These are phyloP conservation scores for Episyrphus balteatus DNA, from an alignment of 1,140 invertebrate genomes.

Conservation along the genomic window DNA sequence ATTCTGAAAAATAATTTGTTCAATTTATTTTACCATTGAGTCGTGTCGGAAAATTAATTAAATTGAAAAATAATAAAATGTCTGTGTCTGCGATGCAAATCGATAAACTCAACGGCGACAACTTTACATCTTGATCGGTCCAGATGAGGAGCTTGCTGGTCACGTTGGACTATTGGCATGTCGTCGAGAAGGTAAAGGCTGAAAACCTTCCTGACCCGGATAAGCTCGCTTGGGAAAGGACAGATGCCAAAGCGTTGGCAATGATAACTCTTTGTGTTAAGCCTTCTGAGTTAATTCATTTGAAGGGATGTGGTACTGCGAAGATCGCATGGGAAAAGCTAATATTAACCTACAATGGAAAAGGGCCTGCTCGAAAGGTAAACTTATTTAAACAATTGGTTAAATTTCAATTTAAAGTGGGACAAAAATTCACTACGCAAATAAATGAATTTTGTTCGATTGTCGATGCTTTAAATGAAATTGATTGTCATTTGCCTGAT, in stretches of 20 bases:
- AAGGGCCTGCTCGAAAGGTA: constrained; percentile 4
- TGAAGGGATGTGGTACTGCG: constrained; percentile 4
- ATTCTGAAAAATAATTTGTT: too few species aligned
- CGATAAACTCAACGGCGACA: constrained; percentile 6
- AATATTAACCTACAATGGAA: neutral
- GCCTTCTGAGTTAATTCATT: constrained; percentile 2
- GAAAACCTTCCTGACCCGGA: neutral
- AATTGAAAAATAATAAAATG: too few species aligned
- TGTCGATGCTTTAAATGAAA: constrained; percentile 3
- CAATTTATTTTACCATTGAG: too few species aligned
- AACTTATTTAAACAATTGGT: constrained; percentile 7
- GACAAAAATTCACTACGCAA: constrained; percentile 3
- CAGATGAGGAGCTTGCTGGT: constrained; percentile 9
- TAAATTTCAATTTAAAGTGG: constrained; percentile 1
- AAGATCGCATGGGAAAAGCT: constrained; percentile 4
- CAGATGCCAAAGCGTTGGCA: constrained; percentile 2
- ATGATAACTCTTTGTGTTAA: constrained; percentile 6
- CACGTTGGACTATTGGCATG: constrained; percentile 2
- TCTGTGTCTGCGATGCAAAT: too few species aligned
- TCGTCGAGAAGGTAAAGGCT: too few species aligned
- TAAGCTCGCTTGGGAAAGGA: neutral
- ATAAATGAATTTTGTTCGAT: constrained; percentile 4
- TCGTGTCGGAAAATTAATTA: too few species aligned
- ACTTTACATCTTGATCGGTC: constrained; percentile 7
- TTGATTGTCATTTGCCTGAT: constrained; percentile 1